Conservation (phyloP, 2,888 invertebrate genomes). For the Ormyrus nitidulus region DNA sequence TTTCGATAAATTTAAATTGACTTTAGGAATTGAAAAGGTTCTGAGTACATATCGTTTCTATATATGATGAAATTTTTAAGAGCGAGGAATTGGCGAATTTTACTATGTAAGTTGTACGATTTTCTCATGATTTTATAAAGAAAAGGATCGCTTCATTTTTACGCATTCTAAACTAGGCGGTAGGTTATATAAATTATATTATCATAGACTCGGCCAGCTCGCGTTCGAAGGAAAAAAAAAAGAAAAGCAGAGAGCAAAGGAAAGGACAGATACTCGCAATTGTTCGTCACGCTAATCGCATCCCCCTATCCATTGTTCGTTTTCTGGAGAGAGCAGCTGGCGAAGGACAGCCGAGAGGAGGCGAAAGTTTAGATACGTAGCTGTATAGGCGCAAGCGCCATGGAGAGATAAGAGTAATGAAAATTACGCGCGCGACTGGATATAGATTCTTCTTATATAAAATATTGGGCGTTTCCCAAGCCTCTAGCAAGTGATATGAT, state of each 20-base stretch:
- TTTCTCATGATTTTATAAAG: not conserved
- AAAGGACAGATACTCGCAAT: slow-evolving; percentile 10
- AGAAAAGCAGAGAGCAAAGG: slow-evolving; percentile 1
- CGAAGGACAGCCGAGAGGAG: not conserved
- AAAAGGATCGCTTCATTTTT: slow-evolving; percentile 32
- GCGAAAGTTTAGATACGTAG: slow-evolving; percentile 16
- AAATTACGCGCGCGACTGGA: slow-evolving; percentile 32
- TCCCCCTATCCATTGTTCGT: slow-evolving; percentile 19
- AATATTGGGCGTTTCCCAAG: slow-evolving; percentile 62
- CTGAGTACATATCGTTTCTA: slow-evolving; percentile 20
- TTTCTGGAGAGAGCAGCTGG: slow-evolving; percentile 26
- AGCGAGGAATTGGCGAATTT: slow-evolving; percentile 42
- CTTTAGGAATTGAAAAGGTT: slow-evolving; percentile 39
- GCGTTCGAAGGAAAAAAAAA: slow-evolving; percentile 19
- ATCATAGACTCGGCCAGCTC: slow-evolving; percentile 7
- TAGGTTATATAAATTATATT: slow-evolving; percentile 9
- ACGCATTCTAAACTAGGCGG: slow-evolving; percentile 48
- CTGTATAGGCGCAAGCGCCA: not conserved
- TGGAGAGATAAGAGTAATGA: slow-evolving; percentile 15
- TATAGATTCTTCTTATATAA: slow-evolving; percentile 33
- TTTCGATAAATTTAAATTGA: slow-evolving; percentile 3
- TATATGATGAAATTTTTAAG: slow-evolving; percentile 24
- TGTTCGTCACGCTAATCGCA: not conserved
- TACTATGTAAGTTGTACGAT: slow-evolving; percentile 22
- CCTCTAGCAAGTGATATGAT: slow-evolving; percentile 72